phyloP scores from a whole-genome alignment of 1,140 invertebrate genomes.

The Psilanteris sp. region DNA sequence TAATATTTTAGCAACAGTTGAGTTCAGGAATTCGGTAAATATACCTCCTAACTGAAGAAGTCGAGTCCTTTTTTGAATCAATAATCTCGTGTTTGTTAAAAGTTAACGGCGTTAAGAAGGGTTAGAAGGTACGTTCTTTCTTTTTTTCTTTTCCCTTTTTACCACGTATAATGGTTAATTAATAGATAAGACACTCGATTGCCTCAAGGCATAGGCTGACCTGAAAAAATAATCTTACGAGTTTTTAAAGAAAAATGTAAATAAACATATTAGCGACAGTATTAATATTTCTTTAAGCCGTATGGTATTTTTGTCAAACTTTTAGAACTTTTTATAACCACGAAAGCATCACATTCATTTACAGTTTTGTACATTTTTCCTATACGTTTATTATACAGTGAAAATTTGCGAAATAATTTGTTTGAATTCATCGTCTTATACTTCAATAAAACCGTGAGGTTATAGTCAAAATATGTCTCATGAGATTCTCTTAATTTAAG shows the following conservation, averaged over 20 bases:
- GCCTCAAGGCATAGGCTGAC: not conserved
- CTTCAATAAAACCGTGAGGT: too few species aligned
- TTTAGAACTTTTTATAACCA: too few species aligned
- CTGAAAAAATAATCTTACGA: not conserved
- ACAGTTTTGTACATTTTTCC: too few species aligned
- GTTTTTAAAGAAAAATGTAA: too few species aligned
- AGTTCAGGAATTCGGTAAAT: conserved; percentile 19
- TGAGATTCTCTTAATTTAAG: too few species aligned
- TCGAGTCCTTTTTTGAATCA: conserved; percentile 24
- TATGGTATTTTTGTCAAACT: too few species aligned
- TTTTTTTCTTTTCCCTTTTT: conserved; percentile 5
- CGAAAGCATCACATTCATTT: too few species aligned
- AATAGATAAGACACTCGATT: conserved; percentile 21
- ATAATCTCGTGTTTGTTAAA: conserved; percentile 18
- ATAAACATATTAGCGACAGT: not conserved
- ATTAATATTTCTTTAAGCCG: too few species aligned
- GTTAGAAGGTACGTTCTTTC: conserved; percentile 15
- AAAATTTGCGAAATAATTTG: too few species aligned
- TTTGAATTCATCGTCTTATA: too few species aligned
- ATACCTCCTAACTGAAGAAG: conserved; percentile 33
- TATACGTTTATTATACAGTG: too few species aligned
- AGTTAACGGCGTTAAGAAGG: conserved; percentile 4
- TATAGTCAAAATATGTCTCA: too few species aligned
- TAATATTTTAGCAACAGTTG: not conserved
- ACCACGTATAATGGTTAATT: conserved; percentile 23